Conservation (phyloP, 2,113 vertebrate species). For the Dunckerocampus dactyliophorus region DNA sequence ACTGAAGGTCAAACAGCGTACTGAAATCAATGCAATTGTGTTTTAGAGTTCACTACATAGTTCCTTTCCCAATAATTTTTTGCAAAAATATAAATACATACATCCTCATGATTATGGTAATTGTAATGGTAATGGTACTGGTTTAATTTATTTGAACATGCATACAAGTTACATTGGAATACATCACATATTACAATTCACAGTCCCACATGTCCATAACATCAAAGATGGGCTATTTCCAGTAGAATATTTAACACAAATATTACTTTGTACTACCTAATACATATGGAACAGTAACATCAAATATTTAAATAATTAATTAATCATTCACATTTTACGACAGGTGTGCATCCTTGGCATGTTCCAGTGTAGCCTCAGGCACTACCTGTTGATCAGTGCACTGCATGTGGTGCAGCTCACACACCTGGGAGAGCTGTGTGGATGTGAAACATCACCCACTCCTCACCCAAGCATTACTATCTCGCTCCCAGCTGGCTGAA, state of each 20-base stretch:
- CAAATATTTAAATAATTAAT: neutral
- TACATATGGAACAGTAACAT: neutral
- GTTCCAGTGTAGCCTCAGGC: conserved; percentile 1
- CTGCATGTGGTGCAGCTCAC: conserved; percentile 17
- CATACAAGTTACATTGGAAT: too few species aligned
- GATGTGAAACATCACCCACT: conserved; percentile 22
- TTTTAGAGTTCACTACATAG: neutral
- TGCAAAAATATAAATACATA: neutral
- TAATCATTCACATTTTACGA: neutral
- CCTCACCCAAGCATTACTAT: conserved; percentile 33
- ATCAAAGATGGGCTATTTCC: neutral
- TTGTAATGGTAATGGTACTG: too few species aligned
- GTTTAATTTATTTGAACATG: too few species aligned
- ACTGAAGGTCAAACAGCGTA: too few species aligned
- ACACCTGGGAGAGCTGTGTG: conserved; percentile 17
- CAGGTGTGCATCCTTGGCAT: neutral
- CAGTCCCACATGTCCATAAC: too few species aligned
- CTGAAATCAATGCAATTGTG: too few species aligned
- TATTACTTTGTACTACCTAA: neutral
- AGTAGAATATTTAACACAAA: neutral
- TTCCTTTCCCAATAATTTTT: neutral
- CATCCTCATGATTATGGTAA: conserved; percentile 1
- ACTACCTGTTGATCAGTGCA: neutral
- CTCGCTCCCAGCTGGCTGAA: conserved; percentile 33
- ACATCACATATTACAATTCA: too few species aligned